These are phyloP conservation scores for Ips typographus DNA, from an alignment of 1,140 invertebrate genomes.

Conservation along the genomic window DNA sequence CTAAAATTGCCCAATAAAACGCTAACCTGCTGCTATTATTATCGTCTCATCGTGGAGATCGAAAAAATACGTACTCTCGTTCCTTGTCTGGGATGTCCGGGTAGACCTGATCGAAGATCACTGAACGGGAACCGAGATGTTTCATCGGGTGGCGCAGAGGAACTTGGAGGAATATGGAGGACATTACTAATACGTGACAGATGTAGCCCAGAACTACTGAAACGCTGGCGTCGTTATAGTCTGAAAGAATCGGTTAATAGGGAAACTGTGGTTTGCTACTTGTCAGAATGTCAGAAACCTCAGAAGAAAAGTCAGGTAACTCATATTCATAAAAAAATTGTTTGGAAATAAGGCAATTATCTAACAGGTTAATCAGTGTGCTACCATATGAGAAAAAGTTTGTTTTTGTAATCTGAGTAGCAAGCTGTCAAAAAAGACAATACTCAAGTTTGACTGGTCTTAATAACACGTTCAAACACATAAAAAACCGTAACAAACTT, in stretches of 20 bases:
- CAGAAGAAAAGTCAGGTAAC: too few species aligned
- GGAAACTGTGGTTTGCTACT: too few species aligned
- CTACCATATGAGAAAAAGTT: too few species aligned
- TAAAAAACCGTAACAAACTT: neutral
- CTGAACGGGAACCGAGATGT: slow-evolving; percentile 74
- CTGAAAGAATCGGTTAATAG: slow-evolving; percentile 34
- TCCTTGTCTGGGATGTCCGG: slow-evolving; percentile 70
- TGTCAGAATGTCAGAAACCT: too few species aligned
- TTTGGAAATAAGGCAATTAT: neutral
- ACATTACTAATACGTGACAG: slow-evolving; percentile 76
- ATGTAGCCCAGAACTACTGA: slow-evolving; percentile 80
- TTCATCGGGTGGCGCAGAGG: slow-evolving; percentile 78
- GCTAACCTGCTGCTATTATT: neutral
- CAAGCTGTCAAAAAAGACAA: too few species aligned
- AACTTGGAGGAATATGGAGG: slow-evolving; percentile 76
- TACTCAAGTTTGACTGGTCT: neutral
- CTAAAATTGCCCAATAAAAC: slow-evolving; percentile 53
- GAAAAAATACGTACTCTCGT: slow-evolving; percentile 64
- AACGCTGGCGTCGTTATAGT: slow-evolving; percentile 63
- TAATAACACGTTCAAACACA: neutral
- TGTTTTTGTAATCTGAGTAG: too few species aligned
- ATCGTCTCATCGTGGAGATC: neutral
- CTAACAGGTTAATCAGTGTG: neutral
- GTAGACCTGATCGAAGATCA: slow-evolving; percentile 76
- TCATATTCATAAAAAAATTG: too few species aligned